phyloP scores from a whole-genome alignment of 2,797 vertebrate species.

The Brachyrhaphis roseni region DNA sequence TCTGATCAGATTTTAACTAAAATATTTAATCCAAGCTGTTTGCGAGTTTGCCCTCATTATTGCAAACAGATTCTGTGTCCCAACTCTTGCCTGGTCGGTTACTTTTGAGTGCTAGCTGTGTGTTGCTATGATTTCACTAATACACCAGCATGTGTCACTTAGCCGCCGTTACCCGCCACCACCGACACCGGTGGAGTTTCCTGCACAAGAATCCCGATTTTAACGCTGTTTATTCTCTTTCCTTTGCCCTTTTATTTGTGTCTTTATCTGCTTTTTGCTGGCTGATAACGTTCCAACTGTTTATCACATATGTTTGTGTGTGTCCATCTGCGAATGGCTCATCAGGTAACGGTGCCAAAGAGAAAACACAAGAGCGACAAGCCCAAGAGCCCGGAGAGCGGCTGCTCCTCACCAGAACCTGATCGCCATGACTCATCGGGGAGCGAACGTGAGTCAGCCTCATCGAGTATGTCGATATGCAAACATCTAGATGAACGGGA shows the following conservation, averaged over 20 bases:
- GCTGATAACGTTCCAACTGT: conserved; percentile 4
- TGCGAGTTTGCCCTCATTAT: background rate
- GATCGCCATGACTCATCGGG: conserved; percentile 96
- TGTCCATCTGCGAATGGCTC: conserved; percentile 3
- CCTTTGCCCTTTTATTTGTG: background rate
- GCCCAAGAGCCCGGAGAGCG: conserved; percentile 89
- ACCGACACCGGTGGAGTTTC: background rate
- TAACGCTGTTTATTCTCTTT: background rate
- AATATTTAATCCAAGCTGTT: background rate
- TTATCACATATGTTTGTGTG: conserved; percentile 6
- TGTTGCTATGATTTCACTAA: conserved; percentile 2
- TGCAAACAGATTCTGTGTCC: background rate
- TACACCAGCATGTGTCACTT: background rate
- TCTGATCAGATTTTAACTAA: background rate
- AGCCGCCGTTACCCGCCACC: background rate
- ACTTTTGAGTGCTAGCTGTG: background rate
- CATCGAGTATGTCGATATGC: too few species aligned
- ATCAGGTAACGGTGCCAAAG: conserved; percentile 92
- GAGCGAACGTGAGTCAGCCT: conserved; percentile 86
- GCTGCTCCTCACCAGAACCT: conserved; percentile 94
- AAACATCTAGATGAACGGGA: background rate
- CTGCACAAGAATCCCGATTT: background rate
- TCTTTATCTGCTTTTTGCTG: background rate
- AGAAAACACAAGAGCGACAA: conserved; percentile 91
- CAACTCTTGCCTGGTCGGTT: conserved; percentile 35